A percentile compares a stretch with the other conserved stretches of the same genome.
Conservation (phyloP, 37 sponge, comb jelly and placozoan species). For the Haliclona indistincta region DNA sequence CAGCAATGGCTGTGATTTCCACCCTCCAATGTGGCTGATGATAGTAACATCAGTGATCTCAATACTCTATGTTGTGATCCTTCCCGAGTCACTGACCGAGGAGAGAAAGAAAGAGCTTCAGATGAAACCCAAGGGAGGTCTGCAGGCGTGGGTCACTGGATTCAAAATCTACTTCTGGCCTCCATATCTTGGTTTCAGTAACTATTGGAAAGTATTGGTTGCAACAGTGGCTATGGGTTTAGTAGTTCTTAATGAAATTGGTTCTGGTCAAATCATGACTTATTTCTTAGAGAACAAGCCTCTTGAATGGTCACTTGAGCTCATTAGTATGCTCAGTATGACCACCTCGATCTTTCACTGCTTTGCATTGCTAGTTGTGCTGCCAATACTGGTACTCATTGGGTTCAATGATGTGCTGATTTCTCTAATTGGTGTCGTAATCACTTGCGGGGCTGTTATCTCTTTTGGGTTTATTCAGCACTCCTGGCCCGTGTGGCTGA, state of each 20-base stretch:
- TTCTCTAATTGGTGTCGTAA: conserved; percentile 19
- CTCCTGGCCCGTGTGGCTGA: conserved; percentile 13
- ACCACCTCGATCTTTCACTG: neutral
- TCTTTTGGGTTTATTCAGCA: conserved; percentile 13
- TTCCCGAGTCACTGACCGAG: conserved; percentile 37
- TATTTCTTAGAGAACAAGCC: conserved; percentile 48
- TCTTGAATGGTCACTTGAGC: conserved; percentile 28
- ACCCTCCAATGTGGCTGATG: conserved; percentile 6
- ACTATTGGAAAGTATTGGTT: conserved; percentile 56
- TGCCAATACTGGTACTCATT: conserved; percentile 40
- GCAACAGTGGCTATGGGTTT: neutral
- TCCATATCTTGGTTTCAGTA: neutral
- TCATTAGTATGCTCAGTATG: conserved; percentile 13
- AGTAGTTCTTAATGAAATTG: conserved; percentile 12
- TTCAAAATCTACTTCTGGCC: conserved; percentile 42
- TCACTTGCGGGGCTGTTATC: conserved; percentile 8
- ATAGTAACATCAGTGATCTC: neutral
- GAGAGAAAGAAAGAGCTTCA: neutral
- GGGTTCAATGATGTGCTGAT: conserved; percentile 49
- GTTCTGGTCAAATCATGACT: neutral
- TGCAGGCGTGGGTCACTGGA: conserved; percentile 9
- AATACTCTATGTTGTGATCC: conserved; percentile 28
- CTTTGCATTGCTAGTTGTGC: conserved; percentile 14
- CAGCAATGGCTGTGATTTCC: conserved; percentile 31
- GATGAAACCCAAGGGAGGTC: neutral